These are phyloP conservation scores for Meles meles DNA, from an alignment of 2,113 vertebrate genomes.

Conservation along the genomic window DNA sequence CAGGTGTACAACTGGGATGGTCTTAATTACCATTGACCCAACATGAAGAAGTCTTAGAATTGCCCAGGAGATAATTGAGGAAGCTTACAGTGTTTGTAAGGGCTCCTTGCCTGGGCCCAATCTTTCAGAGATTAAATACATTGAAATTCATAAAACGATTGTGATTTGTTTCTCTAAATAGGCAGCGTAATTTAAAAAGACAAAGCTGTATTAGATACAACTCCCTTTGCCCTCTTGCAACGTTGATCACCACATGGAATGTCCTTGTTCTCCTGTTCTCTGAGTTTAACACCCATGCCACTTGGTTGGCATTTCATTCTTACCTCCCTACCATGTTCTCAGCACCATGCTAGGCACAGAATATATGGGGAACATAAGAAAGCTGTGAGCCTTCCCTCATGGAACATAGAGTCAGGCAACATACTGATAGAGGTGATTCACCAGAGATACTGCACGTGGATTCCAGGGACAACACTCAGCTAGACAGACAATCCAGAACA, in stretches of 20 bases:
- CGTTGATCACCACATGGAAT: background rate
- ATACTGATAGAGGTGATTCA: background rate
- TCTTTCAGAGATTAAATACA: constrained; percentile 48
- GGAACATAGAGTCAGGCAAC: background rate
- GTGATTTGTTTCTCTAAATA: constrained; percentile 51
- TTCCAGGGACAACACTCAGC: background rate
- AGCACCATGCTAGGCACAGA: background rate
- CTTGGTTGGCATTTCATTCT: background rate
- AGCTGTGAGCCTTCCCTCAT: background rate
- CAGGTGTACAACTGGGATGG: background rate
- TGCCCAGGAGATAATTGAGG: constrained; percentile 6
- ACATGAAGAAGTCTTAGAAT: constrained; percentile 22
- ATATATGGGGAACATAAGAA: background rate
- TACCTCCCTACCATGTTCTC: background rate
- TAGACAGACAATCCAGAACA: background rate
- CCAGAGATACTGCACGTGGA: background rate
- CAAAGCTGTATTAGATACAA: background rate
- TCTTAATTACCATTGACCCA: constrained; percentile 34
- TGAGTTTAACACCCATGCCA: background rate
- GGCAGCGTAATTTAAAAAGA: constrained; percentile 11
- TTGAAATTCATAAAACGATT: constrained; percentile 20
- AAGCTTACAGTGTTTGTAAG: constrained; percentile 9
- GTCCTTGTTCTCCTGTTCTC: background rate
- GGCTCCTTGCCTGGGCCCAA: background rate
- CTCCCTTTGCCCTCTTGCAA: background rate